Evolutionary conservation across 2,113 vertebrate species (phyloP), one percentile per base, ranked within the genome.

Genomic region (Sigmodon hispidus): DNA sequence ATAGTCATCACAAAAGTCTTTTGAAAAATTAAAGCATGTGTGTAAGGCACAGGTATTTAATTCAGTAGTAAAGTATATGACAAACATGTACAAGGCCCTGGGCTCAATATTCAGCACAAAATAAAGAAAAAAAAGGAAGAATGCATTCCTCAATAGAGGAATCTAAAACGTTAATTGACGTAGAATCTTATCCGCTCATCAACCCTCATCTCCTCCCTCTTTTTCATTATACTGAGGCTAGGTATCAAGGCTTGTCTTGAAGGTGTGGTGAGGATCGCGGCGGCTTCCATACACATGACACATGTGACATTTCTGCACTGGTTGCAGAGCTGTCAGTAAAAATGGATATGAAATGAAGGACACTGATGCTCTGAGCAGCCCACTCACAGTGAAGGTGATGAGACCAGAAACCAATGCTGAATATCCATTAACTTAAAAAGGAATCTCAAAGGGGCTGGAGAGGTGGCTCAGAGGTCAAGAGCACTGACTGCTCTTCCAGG

Each of bases 1-100:
- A 81, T 15, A 91, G 59, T 94, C 84, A 86, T 11, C 81, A 92
- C 45, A 90, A 73, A 86, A 40, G 50, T 50, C 67, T 55, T 87
- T 26, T 22, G 36, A 75, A 50, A 76, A 36, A 36, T 13, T 48
- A 89, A 48, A 89, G 19, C 13, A 9, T 63, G 2, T 57, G 57
- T 29, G 55, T 76, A 31, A 40, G 17, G 7, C 8, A 40, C 17
- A 26, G 9, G 81, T 21, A 48, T 48, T 31, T 34, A 85, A 10
- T 29, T 65, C 40, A 65, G 40, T 21, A 45, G 43, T 85, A 63
- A 65, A 84, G 26, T 21, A 63, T 7, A 59, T 26, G 22, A 3
- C n/a, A 40, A n/a, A 57, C 11, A 72, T 11, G 19, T 13, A 12
- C 24, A 29, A 50, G 69, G n/a, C 16, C 15, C 87, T 45, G 87